Conservation (phyloP, 2,888 invertebrate species). For the Heliconius ismenius region DNA sequence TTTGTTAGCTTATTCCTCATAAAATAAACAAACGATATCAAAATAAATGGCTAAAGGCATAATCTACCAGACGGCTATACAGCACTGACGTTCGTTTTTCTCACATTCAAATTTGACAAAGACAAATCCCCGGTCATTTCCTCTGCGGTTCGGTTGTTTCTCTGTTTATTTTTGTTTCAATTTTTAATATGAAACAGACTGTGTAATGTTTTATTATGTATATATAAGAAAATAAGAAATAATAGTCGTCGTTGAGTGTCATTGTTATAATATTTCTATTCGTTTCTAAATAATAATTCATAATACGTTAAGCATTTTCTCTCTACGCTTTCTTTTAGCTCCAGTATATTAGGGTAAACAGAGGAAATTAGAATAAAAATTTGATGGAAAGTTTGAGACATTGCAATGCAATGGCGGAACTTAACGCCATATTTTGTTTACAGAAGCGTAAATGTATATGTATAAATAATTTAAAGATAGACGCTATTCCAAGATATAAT, state of each 20-base stretch:
- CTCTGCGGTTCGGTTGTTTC: conserved; percentile 73
- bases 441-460: no score
- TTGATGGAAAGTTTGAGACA: no score
- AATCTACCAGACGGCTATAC: conserved; percentile 52
- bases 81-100: conserved; percentile 76
- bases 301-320: no score
- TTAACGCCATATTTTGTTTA: no score
- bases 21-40: conserved; percentile 26
- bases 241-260: not conserved
- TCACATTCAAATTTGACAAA: conserved; percentile 78
- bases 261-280: not conserved
- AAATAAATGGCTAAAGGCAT: conserved; percentile 42
- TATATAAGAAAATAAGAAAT: not conserved
- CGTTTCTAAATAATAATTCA: no score
- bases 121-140: conserved; percentile 78
- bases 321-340: no score
- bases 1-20: not conserved
- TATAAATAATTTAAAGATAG: not conserved
- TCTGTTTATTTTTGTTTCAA: conserved; percentile 76
- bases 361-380: no score
- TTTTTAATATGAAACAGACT: conserved; percentile 56
- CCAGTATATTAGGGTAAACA: no score
- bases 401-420: no score
- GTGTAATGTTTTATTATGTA: not conserved
- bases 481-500: not conserved